Evolutionary conservation across 2,888 invertebrate species (phyloP).

Genomic region (Ommatoiulus sabulosus): DNA sequence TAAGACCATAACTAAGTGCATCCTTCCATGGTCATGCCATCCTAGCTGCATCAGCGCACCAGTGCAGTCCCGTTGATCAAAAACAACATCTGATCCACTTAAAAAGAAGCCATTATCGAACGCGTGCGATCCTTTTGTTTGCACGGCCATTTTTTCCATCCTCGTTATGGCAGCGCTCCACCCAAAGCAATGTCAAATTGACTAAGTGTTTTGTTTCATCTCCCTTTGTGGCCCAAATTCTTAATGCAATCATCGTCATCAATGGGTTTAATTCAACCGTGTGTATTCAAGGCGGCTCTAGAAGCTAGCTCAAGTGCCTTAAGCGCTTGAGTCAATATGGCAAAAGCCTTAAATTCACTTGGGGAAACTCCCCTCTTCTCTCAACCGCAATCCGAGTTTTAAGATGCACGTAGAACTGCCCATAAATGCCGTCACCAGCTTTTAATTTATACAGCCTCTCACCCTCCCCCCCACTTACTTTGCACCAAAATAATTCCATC

Average conservation of each 20-base stretch:
- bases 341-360: background rate
- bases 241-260: slow-evolving; percentile 18
- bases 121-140: background rate
- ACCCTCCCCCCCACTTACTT: background rate
- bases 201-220: slow-evolving; percentile 7
- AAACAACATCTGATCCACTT: background rate
- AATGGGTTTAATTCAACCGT: background rate
- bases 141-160: slow-evolving; percentile 8
- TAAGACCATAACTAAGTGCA: background rate
- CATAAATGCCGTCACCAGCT: background rate
- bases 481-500: too few relatives aligned
- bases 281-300: slow-evolving; percentile 5
- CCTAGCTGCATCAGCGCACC: background rate
- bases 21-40: background rate
- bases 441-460: background rate
- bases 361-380: background rate
- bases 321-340: slow-evolving; percentile 8
- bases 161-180: slow-evolving; percentile 6
- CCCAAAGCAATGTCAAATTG: slow-evolving; percentile 15
- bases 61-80: background rate
- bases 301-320: background rate
- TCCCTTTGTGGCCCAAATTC: slow-evolving; percentile 14
- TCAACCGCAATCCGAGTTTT: background rate
- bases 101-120: background rate
- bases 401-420: background rate